Evolutionary conservation across 92 coral and sea anemone genomes (phyloP).

Genomic region (Muricea muricata): DNA sequence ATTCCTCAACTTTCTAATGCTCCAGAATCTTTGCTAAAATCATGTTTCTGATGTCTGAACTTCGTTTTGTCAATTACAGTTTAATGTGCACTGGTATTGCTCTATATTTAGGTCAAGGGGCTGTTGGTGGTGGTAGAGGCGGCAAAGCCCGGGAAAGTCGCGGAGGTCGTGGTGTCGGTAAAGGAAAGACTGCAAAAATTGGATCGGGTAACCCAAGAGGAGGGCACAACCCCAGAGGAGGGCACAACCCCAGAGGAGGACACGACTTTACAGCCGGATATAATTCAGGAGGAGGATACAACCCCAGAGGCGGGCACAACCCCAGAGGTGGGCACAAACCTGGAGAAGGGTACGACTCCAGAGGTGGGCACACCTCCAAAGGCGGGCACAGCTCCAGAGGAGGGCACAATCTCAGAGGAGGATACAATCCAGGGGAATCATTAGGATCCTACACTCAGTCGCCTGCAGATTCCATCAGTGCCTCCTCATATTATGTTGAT

Average conservation of each 20-base stretch:
- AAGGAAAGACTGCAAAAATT: constrained; percentile 32
- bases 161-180: constrained; percentile 1
- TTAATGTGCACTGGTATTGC: constrained; percentile 2
- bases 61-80: not conserved
- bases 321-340: constrained; percentile 19
- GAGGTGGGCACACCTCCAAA: too few relatives aligned
- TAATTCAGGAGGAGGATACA: constrained; percentile 13
- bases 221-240: not conserved
- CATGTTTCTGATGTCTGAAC: too few relatives aligned
- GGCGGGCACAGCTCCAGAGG: too few relatives aligned
- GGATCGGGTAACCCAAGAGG: constrained; percentile 10
- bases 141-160: constrained; percentile 2
- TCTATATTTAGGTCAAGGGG: constrained; percentile 28
- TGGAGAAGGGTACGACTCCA: constrained; percentile 25
- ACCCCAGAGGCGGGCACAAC: constrained; percentile 29
- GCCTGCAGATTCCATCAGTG: not conserved
- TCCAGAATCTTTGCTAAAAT: not conserved
- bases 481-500: not conserved
- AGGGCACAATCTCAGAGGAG: too few relatives aligned
- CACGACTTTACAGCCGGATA: not conserved
- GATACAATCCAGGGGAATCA: constrained; percentile 19
- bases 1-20: too few relatives aligned
- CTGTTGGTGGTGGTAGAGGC: not conserved
- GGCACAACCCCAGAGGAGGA: not conserved
- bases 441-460: not conserved